These are phyloP conservation scores for western clawed frog (Xenopus tropicalis) DNA, from an alignment of 2,113 vertebrate species.

Conservation along the genomic window DNA sequence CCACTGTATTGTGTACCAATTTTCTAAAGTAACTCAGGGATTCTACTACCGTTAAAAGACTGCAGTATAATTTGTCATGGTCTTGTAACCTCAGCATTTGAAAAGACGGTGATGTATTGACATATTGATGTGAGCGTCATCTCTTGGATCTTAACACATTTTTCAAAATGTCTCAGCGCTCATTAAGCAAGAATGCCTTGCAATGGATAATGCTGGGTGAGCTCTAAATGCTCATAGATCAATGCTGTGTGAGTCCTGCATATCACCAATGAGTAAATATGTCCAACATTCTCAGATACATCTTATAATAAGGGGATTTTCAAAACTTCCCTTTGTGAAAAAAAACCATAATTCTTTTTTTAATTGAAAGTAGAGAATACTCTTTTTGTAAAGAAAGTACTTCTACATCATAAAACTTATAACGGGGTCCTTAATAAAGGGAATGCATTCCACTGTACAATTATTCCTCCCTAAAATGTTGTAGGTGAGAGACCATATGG, in stretches of 20 bases:
- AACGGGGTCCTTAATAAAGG: too few species aligned
- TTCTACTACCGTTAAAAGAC: neutral
- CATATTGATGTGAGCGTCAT: conserved; percentile 39
- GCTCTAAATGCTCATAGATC: conserved; percentile 17
- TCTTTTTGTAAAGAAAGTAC: too few species aligned
- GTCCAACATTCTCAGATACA: neutral
- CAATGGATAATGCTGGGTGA: conserved; percentile 17
- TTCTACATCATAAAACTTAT: too few species aligned
- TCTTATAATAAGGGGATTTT: too few species aligned
- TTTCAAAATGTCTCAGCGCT: conserved; percentile 40
- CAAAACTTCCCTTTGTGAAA: too few species aligned
- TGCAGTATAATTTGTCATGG: conserved; percentile 40
- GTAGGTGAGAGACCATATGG: too few species aligned
- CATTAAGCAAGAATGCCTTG: conserved; percentile 33
- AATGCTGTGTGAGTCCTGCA: conserved; percentile 11
- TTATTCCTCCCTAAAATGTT: too few species aligned
- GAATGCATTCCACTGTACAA: too few species aligned
- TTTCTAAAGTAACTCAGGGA: neutral
- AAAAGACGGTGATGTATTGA: conserved; percentile 43
- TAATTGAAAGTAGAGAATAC: too few species aligned
- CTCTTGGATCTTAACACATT: conserved; percentile 41
- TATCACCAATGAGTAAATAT: conserved; percentile 1
- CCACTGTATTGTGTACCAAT: too few species aligned
- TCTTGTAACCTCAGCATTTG: conserved; percentile 44
- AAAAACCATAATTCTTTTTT: too few species aligned